These are phyloP conservation scores for Macrobrachium nipponense DNA, from an alignment of 1,140 invertebrate species.

Conservation along the genomic window DNA sequence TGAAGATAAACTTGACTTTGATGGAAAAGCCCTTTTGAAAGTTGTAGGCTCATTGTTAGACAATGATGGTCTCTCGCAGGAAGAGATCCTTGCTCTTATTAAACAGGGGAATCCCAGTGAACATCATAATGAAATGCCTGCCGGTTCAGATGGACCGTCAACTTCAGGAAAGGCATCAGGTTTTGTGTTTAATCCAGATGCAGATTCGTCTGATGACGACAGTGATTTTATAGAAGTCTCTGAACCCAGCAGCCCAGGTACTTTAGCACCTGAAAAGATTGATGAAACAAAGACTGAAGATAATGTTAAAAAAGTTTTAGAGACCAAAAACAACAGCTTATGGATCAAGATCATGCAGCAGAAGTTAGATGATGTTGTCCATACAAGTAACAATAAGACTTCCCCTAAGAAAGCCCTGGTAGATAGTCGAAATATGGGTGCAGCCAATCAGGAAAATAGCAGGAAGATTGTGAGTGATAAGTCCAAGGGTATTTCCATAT, in stretches of 20 bases:
- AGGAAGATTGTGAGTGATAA: slow-evolving; percentile 3
- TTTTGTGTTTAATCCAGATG: slow-evolving; percentile 58
- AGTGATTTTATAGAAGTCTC: slow-evolving; percentile 74
- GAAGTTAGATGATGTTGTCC: slow-evolving; percentile 58
- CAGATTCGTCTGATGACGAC: slow-evolving; percentile 68
- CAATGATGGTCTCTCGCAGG: slow-evolving; percentile 78
- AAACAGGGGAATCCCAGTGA: slow-evolving; percentile 65
- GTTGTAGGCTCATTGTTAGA: slow-evolving; percentile 54
- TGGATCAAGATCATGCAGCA: slow-evolving; percentile 63
- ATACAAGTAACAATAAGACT: slow-evolving; percentile 47
- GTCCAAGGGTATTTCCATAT: slow-evolving; percentile 48
- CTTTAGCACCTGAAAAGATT: slow-evolving; percentile 16
- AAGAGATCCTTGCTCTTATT: slow-evolving; percentile 74
- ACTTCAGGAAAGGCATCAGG: slow-evolving; percentile 60
- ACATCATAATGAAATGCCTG: background rate
- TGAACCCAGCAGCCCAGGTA: slow-evolving; percentile 64
- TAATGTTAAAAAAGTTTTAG: slow-evolving; percentile 41
- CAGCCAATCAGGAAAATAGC: background rate
- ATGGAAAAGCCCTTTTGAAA: slow-evolving; percentile 52
- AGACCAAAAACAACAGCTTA: slow-evolving; percentile 57
- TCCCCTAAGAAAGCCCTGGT: slow-evolving; percentile 51
- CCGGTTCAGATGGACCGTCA: slow-evolving; percentile 34
- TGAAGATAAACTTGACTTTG: slow-evolving; percentile 22
- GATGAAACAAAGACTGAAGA: slow-evolving; percentile 8
- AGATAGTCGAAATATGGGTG: slow-evolving; percentile 39